Evolutionary conservation across 2,113 vertebrate genomes (phyloP), one percentile per base, ranked within the genome.

Genomic region (Agapornis roseicollis): DNA sequence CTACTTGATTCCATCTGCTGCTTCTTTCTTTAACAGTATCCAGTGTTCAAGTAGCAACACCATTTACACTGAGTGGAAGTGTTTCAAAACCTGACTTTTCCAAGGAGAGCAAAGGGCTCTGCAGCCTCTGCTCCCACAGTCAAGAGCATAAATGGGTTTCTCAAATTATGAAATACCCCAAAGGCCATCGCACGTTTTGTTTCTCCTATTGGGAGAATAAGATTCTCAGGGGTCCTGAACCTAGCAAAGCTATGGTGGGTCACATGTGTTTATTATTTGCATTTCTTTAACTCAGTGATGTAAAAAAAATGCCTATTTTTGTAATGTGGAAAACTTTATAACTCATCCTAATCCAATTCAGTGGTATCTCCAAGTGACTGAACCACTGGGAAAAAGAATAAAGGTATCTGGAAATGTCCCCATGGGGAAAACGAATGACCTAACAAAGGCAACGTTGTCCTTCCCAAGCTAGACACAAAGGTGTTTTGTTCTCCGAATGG

Each of bases 151-250:
- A 5, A 11, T 9, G 28, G 17, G 7, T 47, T 41, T 47, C 33
- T 10, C 3, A 13, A 50, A 24, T 50, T 33, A 41, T 9, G 71
- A 18, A 49, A 61, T 11, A 25, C 41, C 22, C 55, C 2, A 6
- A 22, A 8, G 39, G 27, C 14, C 7, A 3, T 49, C 9, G 0
- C 5, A 3, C 23, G 52, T 33, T 28, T 35, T 19, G 28, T 29
- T 28, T 7, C 25, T 47, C 47, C 20, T n/a, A 0, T 0, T 27
- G 60, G 19, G 28, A 63, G 25, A 55, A 22, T 7, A 13, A 11
- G 3, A 1, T 53, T 53, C 46, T 24, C 60, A 17, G 58, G 25
- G 27, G 14, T 27, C 29, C 41, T 31, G 28, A 23, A 23, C 39
- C 31, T 14, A 14, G 9, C 17, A 37, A 53, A 58, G 15, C 66